phyloP scores from a whole-genome alignment of 2,797 vertebrate species.

The Podarcis siculus region DNA sequence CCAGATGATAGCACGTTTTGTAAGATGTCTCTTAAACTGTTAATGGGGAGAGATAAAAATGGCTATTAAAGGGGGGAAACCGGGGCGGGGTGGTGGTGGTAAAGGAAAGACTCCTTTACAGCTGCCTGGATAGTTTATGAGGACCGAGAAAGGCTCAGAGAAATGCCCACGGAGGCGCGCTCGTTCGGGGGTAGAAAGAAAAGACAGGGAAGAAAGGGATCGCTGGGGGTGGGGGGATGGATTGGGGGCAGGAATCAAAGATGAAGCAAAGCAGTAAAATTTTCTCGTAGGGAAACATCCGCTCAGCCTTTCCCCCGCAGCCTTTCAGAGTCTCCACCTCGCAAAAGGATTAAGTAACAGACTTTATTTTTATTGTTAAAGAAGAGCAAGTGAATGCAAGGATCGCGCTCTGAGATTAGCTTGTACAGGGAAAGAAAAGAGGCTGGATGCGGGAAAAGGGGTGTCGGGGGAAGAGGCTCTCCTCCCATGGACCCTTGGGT shows the following conservation, averaged over 20 bases:
- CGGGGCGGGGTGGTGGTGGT: background rate
- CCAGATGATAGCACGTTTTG: slow-evolving; percentile 31
- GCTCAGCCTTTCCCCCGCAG: background rate
- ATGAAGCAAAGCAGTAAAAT: background rate
- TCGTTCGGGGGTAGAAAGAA: background rate
- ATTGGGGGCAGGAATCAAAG: background rate
- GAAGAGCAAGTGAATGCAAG: background rate
- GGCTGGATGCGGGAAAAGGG: too few species aligned
- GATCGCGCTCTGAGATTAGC: too few species aligned
- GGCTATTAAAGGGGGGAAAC: background rate
- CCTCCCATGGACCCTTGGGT: too few species aligned
- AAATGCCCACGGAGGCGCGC: background rate
- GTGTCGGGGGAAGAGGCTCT: too few species aligned
- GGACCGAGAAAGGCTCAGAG: background rate
- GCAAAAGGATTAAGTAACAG: background rate
- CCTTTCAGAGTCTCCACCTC: background rate
- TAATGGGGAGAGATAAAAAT: background rate
- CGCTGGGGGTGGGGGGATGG: background rate
- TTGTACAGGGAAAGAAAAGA: too few species aligned
- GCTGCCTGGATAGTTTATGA: slow-evolving; percentile 30
- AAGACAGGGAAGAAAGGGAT: background rate
- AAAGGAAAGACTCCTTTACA: background rate
- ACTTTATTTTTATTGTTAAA: background rate
- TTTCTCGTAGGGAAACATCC: background rate
- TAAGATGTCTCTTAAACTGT: background rate